These are phyloP conservation scores for Microplitis mediator DNA, from an alignment of 1,140 invertebrate species.

Conservation along the genomic window DNA sequence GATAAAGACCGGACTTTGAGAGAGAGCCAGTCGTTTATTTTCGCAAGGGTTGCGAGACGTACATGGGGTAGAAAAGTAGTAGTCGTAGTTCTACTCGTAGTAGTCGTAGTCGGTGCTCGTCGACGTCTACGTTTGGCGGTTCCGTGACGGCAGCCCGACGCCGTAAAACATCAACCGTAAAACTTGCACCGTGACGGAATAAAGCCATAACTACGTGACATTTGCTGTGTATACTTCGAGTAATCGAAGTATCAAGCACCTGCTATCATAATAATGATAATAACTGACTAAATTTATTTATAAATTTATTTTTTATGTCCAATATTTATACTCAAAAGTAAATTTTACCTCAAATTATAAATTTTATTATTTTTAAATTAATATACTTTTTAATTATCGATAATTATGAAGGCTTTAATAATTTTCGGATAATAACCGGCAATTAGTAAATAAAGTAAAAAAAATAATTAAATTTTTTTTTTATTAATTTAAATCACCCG, in stretches of 20 bases:
- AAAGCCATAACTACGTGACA: constrained; percentile 15
- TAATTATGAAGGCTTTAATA: too few species aligned
- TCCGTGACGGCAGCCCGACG: constrained; percentile 8
- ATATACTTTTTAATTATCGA: too few species aligned
- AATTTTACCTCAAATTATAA: too few species aligned
- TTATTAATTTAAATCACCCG: too few species aligned
- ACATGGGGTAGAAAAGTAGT: background rate
- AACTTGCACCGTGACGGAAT: constrained; percentile 21
- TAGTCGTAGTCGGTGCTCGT: too few species aligned
- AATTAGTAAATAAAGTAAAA: too few species aligned
- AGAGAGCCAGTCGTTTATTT: constrained; percentile 16
- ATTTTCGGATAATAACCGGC: too few species aligned
- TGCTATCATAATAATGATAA: background rate
- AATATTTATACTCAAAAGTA: too few species aligned
- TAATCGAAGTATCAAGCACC: background rate
- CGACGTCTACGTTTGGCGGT: constrained; percentile 5
- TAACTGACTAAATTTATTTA: background rate
- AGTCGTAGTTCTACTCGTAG: too few species aligned
- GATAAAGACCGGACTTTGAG: constrained; percentile 1
- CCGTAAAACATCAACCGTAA: constrained; percentile 20
- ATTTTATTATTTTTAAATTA: too few species aligned
- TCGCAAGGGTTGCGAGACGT: background rate
- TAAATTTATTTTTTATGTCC: background rate
- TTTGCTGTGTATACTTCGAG: background rate
- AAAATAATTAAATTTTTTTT: too few species aligned